Conservation (phyloP, 2,113 vertebrate species). For the Misgurnus anguillicaudatus region DNA sequence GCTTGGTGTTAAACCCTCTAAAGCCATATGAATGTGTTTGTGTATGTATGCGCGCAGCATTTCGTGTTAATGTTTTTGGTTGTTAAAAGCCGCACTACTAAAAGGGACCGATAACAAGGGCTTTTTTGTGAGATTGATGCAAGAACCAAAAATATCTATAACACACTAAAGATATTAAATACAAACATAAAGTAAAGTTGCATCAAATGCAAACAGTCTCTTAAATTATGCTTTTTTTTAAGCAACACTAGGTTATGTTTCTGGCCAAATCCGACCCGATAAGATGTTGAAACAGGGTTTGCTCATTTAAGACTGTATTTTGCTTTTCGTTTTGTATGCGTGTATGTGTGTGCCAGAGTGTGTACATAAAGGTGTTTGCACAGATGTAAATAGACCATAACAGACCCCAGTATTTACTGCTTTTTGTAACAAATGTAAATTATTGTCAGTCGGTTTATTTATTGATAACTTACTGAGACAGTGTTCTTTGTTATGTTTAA, state of each 20-base stretch:
- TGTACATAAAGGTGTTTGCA: conserved; percentile 49
- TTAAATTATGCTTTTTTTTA: background rate
- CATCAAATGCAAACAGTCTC: background rate
- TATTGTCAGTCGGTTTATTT: conserved; percentile 77
- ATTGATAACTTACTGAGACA: conserved; percentile 71
- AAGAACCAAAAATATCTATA: background rate
- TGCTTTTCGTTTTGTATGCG: conserved; percentile 24
- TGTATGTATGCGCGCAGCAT: conserved; percentile 16
- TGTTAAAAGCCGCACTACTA: conserved; percentile 20
- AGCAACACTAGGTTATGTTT: conserved; percentile 45
- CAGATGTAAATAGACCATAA: conserved; percentile 52
- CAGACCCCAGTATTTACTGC: conserved; percentile 68
- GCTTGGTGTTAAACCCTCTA: conserved; percentile 43
- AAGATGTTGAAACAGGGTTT: conserved; percentile 21
- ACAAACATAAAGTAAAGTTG: conserved; percentile 6
- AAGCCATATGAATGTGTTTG: conserved; percentile 57
- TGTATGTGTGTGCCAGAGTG: conserved; percentile 24
- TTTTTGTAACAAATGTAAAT: conserved; percentile 78
- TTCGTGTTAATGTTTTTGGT: conserved; percentile 12
- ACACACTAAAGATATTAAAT: conserved; percentile 43
- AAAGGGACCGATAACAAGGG: background rate
- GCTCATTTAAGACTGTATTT: conserved; percentile 21
- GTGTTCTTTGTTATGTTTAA: conserved; percentile 65
- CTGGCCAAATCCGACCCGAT: background rate
- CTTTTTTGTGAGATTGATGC: conserved; percentile 22